Evolutionary conservation across 2,797 vertebrate genomes (phyloP).

Genomic region (Pipistrellus nathusii): DNA sequence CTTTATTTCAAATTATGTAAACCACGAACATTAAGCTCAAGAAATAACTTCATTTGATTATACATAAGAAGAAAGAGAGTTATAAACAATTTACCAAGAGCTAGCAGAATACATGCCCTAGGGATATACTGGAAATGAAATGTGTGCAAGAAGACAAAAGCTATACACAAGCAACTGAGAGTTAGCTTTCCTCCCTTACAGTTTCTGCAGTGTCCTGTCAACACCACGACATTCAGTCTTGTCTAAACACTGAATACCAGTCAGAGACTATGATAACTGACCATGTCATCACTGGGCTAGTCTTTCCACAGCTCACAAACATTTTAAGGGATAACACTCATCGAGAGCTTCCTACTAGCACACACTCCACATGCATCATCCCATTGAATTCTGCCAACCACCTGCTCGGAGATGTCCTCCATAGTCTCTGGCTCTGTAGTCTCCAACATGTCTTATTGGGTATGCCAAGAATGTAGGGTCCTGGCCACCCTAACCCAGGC

Average conservation of each 20-base stretch:
- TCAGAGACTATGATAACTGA: not conserved
- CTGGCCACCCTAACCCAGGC: not conserved
- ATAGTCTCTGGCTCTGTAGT: not conserved
- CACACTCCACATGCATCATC: fast-evolving
- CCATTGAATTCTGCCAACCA: not conserved
- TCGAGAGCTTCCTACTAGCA: not conserved
- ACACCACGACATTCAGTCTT: not conserved
- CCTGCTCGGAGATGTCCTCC: not conserved
- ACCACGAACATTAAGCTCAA: not conserved
- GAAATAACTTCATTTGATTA: not conserved
- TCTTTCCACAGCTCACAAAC: not conserved
- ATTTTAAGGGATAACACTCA: not conserved
- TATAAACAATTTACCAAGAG: not conserved
- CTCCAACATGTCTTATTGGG: not conserved
- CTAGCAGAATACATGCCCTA: not conserved
- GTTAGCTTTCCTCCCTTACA: not conserved
- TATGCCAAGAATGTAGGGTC: not conserved
- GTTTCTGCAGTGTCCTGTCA: not conserved
- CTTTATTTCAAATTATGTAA: not conserved
- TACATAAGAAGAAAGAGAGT: not conserved
- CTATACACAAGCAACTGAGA: not conserved
- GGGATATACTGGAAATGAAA: not conserved
- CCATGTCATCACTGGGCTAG: not conserved
- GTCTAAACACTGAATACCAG: not conserved
- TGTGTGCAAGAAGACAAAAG: not conserved